phyloP scores from a whole-genome alignment of 2,113 vertebrate species.

The Oryzias javanicus region DNA sequence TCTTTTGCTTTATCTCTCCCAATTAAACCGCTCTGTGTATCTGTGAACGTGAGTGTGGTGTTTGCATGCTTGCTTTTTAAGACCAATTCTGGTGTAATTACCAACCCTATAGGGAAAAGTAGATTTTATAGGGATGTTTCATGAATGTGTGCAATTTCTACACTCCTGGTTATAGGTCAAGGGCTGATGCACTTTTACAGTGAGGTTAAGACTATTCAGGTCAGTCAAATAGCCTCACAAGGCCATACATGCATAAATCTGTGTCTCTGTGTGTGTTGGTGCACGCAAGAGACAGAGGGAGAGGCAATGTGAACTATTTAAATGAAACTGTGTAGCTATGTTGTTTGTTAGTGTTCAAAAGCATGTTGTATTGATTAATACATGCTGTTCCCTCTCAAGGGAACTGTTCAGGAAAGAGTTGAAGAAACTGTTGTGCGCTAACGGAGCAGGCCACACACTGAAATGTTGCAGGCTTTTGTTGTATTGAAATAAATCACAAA shows the following conservation, averaged over 20 bases:
- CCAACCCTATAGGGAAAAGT: too few relatives aligned
- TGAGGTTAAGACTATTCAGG: too few relatives aligned
- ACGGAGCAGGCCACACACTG: slow-evolving; percentile 20
- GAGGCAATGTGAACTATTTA: slow-evolving; percentile 25
- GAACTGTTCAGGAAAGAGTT: slow-evolving; percentile 29
- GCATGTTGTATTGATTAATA: slow-evolving; percentile 55
- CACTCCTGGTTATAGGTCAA: too few relatives aligned
- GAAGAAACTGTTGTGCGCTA: slow-evolving; percentile 20
- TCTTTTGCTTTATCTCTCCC: slow-evolving; percentile 3
- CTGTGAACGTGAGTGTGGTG: background rate
- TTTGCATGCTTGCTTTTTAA: too few relatives aligned
- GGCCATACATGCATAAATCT: too few relatives aligned
- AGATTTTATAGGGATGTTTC: too few relatives aligned
- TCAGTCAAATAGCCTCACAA: too few relatives aligned
- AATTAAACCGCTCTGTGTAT: slow-evolving; percentile 17
- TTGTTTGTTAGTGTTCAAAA: slow-evolving; percentile 32
- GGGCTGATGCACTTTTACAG: too few relatives aligned
- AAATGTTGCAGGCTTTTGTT: too few relatives aligned
- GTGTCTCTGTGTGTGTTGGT: background rate
- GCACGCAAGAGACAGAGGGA: background rate
- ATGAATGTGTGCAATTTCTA: too few relatives aligned
- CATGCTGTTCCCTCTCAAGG: slow-evolving; percentile 20
- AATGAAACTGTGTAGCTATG: slow-evolving; percentile 32
- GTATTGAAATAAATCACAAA: too few relatives aligned
- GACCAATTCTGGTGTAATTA: too few relatives aligned